A percentile compares a stretch with the other conserved stretches of the same genome.
phyloP scores from a whole-genome alignment of 2,113 vertebrate genomes.

The Myrmecobius fasciatus region DNA sequence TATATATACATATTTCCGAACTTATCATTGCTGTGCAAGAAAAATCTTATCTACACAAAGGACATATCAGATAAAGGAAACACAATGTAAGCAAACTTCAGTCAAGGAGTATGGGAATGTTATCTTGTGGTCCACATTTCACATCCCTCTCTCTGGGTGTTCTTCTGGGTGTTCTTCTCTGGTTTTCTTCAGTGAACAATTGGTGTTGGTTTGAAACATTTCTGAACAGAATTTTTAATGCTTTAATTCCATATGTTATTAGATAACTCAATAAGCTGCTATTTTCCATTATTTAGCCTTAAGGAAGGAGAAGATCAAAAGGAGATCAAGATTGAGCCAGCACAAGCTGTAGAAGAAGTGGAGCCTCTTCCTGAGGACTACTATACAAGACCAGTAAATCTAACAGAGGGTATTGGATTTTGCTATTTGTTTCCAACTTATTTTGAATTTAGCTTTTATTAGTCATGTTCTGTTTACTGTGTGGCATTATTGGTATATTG shows the following conservation, averaged over 20 bases:
- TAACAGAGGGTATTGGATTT: slow-evolving; percentile 92
- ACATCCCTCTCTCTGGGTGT: too few species aligned
- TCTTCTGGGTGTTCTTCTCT: too few species aligned
- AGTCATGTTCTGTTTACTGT: neutral
- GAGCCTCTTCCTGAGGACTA: slow-evolving; percentile 98
- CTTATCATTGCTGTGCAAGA: too few species aligned
- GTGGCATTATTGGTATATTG: slow-evolving; percentile 13
- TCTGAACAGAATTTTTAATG: neutral
- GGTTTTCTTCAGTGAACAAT: too few species aligned
- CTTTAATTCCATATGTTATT: neutral
- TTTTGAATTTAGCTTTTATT: slow-evolving; percentile 17
- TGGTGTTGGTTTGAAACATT: too few species aligned
- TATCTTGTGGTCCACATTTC: too few species aligned
- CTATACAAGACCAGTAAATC: slow-evolving; percentile 93
- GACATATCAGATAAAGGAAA: too few species aligned
- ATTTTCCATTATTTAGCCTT: slow-evolving; percentile 84
- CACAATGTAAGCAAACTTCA: too few species aligned
- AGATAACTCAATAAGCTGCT: slow-evolving; percentile 30
- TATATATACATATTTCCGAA: too few species aligned
- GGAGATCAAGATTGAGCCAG: slow-evolving; percentile 95
- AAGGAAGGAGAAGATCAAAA: slow-evolving; percentile 99
- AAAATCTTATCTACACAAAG: too few species aligned
- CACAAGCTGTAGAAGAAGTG: slow-evolving; percentile 95
- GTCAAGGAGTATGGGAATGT: too few species aligned
- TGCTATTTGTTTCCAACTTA: slow-evolving; percentile 6